Evolutionary conservation across 2,888 invertebrate genomes (phyloP), one percentile per base, ranked within the genome.

Genomic region (Drosophila lutescens): DNA sequence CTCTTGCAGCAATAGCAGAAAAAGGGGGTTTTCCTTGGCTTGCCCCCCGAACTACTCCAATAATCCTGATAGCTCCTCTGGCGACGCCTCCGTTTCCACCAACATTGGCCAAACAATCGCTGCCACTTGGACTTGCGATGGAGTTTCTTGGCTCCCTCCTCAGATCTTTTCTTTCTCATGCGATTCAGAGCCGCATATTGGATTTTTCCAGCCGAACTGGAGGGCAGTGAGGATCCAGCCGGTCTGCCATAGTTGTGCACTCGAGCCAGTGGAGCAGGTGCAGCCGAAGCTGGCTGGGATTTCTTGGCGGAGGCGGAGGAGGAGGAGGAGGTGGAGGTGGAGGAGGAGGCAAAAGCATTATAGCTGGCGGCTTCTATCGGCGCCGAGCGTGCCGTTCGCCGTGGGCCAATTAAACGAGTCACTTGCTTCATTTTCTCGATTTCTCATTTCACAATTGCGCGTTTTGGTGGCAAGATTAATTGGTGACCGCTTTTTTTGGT

Each of bases 171-270:
- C 60, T 79, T 80, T 70, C 89, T 84, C 79, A 82, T 80, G 46
- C 89, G 89, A 76, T 90, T 85, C 20, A 91, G 68, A 46, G 91
- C 89, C 32, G 90, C 89, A 76, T 90, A 91, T 76, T 90, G 89
- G 38, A 90, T 90, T 76, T 79, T 83, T 32, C 80, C 88, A 26
- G 57, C 54, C 43, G 59, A 59, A 44, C 55, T 70, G 57, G 62
- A 49, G 51, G 74, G 72, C 34, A 72, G 30, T 32, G 53, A 32
- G 15, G 36, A 38, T 32, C 40, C 69, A 53, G 60, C 17, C 46
- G 78, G 49, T 71, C 80, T 78, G 60, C 78, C 77, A 76, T 88
- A 85, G 63, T 84, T 88, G 78, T 90, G 90, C 70, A 90, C 86
- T 26, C 74, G 55, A 77, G 79, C 75, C 67, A 79, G 51, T 36